Base-by-base conservation (phyloP, 2,113 vertebrate species). In the Dolichotis patagonum region DNA sequence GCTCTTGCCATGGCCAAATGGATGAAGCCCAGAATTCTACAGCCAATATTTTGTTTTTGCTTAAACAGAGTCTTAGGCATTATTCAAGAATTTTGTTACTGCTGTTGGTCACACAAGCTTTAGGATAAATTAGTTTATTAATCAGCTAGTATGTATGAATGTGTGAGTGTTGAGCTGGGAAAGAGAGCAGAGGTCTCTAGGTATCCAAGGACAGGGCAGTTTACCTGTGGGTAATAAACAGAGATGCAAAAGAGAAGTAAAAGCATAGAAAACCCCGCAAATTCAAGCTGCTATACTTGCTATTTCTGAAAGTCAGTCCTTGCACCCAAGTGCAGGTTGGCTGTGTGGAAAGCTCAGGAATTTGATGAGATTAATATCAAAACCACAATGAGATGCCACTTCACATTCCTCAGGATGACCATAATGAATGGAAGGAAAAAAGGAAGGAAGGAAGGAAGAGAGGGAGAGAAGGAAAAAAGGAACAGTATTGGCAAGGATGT, bases 251-350 rank as follows among this genome's bases (percentile, higher is more conserved):
- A 63, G 58, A 60, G 71, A 73, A 56, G n/a, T 3, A 41, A 41
- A 75, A 82, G 63, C 60, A 71, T 11, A 56, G 38, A 46, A 83
- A 92, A 22, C 19, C 9, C 1, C 86, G 65, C 24, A 60, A 46
- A 46, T 81, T 60, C 52, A 85, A 58, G 43, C 49, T 73, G 7
- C 52, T 20, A 0, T 16, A 28, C 41, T 65, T 52, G 28, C 43
- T 95, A 73, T 62, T 75, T 91, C 89, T 95, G 63, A 63, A 95
- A 89, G 43, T 83, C 9, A 28, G 62, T 77, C 26, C 20, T 89
- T 69, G 5, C 30, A 85, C 26, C n/a, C 19, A 54, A 52, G 24
- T 65, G 17, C 35, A 81, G 56, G 35, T 63, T 94, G 71, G 41
- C 49, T 81, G 69, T 32, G 35, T 65, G 17, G 10, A 91, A 84